These are phyloP conservation scores for Phrixothrix hirtus DNA, from an alignment of 2,888 invertebrate species.

Conservation along the genomic window DNA sequence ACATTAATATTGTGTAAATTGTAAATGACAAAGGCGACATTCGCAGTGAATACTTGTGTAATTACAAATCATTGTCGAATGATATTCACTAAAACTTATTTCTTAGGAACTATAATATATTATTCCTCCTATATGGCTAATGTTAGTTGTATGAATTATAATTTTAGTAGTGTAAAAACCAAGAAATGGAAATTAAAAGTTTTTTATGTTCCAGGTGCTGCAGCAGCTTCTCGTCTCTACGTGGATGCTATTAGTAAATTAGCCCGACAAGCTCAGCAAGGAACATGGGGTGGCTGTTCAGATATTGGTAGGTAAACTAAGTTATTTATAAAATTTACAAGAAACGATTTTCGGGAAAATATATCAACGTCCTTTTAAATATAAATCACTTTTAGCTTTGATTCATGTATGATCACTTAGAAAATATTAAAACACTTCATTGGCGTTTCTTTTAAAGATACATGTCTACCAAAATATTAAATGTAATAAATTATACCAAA, in stretches of 20 bases:
- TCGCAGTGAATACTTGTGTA: slow-evolving; percentile 1
- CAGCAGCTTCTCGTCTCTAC: slow-evolving; percentile 84
- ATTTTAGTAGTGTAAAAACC: slow-evolving; percentile 14
- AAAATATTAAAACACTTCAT: no score
- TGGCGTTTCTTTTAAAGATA: no score
- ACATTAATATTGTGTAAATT: slow-evolving; percentile 12
- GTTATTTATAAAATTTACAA: background rate
- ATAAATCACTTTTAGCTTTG: no score
- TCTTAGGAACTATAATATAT: slow-evolving; percentile 2
- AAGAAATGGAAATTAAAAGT: slow-evolving; percentile 4
- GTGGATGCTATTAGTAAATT: slow-evolving; percentile 87
- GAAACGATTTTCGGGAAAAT: background rate
- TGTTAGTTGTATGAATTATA: slow-evolving; percentile 15
- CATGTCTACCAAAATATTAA: no score
- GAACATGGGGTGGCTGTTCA: slow-evolving; percentile 85
- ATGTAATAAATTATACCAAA: slow-evolving; percentile 14
- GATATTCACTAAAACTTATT: slow-evolving; percentile 7
- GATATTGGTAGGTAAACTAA: slow-evolving; percentile 76
- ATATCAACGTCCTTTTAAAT: background rate
- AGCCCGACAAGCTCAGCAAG: slow-evolving; percentile 87
- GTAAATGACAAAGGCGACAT: slow-evolving; percentile 9
- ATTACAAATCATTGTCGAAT: slow-evolving; percentile 12
- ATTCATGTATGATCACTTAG: no score
- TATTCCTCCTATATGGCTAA: slow-evolving; percentile 6
- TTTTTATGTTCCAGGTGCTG: slow-evolving; percentile 69